Base-by-base conservation (phyloP, 2,888 invertebrate species). In the Athalia rosae region DNA sequence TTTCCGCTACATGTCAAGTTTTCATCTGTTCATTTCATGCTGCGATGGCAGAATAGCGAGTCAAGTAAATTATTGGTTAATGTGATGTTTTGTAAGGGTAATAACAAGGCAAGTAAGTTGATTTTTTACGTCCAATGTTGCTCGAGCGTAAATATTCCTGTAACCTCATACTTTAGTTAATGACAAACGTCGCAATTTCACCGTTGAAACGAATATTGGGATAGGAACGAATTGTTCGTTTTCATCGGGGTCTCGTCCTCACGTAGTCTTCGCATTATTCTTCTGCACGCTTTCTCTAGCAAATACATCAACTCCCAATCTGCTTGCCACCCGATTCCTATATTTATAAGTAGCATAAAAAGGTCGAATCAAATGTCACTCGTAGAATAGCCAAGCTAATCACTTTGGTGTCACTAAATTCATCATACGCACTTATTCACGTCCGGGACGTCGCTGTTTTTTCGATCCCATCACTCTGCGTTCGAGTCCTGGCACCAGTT, bases 71-170 rank as follows among this genome's bases (percentile, higher is more conserved):
- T 81, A 84, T 85, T 88, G 86, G 85, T 87, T 83, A 85, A 88
- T 89, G 89, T 89, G 87, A 89, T 89, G 89, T 87, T 89, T 89
- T 88, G 86, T 85, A 82, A 85, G 82, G 84, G 88, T 83, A 86
- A 87, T 86, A 85, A 84, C 88, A 86, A 89, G 89, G 89, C 89
- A 83, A 85, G 87, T 84, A 79, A 80, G 74, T 80, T 3, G 9
- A 58, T 58, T 13, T 64, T 41, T 61, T 43, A n/a, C 5, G 13
- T 15, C 8, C 7, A 56, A 56, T 9, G 4, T 43, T 58, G 7
- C 9, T 8, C 58, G 9, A 58, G 58, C 43, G 9, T 45, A 6
- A 41, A 45, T 71, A 4, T 58, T 58, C 50, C 13, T 58, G n/a
- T 45, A 58, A 56, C 71, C n/a, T 13, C n/a, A 5, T 56, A 41